These are phyloP conservation scores for Lasioglossum malachurum DNA, from an alignment of 2,888 invertebrate genomes.

Conservation along the genomic window DNA sequence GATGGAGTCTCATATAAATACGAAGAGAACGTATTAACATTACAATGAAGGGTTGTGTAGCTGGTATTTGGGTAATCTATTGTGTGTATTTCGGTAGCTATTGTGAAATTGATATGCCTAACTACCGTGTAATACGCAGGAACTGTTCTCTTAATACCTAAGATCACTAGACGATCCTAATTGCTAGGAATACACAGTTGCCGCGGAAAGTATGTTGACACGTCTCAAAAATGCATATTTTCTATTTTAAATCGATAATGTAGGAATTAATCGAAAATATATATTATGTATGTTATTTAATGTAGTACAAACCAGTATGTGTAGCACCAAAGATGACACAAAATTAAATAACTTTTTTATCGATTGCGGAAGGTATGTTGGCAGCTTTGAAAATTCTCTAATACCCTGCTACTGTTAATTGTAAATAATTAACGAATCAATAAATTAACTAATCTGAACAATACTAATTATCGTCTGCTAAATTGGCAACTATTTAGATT, in stretches of 20 bases:
- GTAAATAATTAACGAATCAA: background rate
- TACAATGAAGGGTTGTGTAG: background rate
- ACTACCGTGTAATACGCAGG: background rate
- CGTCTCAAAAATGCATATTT: too few relatives aligned
- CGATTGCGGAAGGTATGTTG: too few relatives aligned
- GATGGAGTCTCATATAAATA: background rate
- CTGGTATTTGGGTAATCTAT: background rate
- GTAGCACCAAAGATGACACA: too few relatives aligned
- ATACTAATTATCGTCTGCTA: background rate
- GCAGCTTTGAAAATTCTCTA: too few relatives aligned
- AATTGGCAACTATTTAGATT: background rate
- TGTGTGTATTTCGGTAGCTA: slow-evolving; percentile 2
- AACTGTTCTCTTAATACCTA: background rate
- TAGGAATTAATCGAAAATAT: too few relatives aligned
- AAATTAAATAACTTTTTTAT: too few relatives aligned
- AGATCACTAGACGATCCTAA: background rate
- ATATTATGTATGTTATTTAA: too few relatives aligned
- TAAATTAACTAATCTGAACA: background rate
- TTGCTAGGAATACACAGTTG: background rate
- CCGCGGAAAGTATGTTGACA: too few relatives aligned
- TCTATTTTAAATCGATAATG: too few relatives aligned
- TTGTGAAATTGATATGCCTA: background rate
- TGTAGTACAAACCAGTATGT: too few relatives aligned
- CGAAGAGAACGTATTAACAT: background rate
- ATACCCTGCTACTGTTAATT: background rate